A percentile compares a stretch with the other conserved stretches of the same genome.
Conservation (phyloP, 2,888 invertebrate species). For the Urechis unicinctus region DNA sequence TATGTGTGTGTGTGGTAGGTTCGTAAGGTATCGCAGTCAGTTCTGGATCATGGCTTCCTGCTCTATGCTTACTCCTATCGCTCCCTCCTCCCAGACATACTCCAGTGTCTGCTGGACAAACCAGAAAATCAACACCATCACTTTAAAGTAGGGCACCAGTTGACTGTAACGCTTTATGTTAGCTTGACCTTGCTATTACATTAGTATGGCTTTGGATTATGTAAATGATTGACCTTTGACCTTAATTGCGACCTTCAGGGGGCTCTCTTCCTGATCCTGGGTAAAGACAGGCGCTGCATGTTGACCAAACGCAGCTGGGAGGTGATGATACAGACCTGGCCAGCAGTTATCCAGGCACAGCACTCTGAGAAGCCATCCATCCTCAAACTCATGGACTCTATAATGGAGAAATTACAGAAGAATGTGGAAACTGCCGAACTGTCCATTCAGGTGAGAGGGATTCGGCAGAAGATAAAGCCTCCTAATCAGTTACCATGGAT, state of each 20-base stretch:
- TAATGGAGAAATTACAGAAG: constrained; percentile 48
- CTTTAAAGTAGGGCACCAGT: too few relatives aligned
- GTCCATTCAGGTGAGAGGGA: constrained; percentile 34
- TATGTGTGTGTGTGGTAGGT: constrained; percentile 51
- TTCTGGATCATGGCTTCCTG: constrained; percentile 60
- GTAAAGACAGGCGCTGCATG: constrained; percentile 60
- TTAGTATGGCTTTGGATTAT: too few relatives aligned
- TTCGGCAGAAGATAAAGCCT: too few relatives aligned
- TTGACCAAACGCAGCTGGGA: constrained; percentile 72
- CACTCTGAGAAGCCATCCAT: constrained; percentile 74
- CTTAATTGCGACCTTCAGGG: constrained; percentile 60
- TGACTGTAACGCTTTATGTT: too few relatives aligned
- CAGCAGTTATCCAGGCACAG: constrained; percentile 68
- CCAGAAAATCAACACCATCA: constrained; percentile 61
- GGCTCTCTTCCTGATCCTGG: constrained; percentile 68
- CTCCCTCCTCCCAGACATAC: not conserved
- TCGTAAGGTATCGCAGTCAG: constrained; percentile 63
- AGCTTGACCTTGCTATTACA: too few relatives aligned
- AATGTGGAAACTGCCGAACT: constrained; percentile 41
- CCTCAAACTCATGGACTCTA: constrained; percentile 49
- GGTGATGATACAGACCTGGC: constrained; percentile 65
- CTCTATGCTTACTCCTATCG: constrained; percentile 61
- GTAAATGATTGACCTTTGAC: too few relatives aligned
- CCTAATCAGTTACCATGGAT: too few relatives aligned
- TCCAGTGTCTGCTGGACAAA: constrained; percentile 53